phyloP scores from a whole-genome alignment of 2,113 vertebrate genomes.

The Rhinopomastus cyanomelas region DNA sequence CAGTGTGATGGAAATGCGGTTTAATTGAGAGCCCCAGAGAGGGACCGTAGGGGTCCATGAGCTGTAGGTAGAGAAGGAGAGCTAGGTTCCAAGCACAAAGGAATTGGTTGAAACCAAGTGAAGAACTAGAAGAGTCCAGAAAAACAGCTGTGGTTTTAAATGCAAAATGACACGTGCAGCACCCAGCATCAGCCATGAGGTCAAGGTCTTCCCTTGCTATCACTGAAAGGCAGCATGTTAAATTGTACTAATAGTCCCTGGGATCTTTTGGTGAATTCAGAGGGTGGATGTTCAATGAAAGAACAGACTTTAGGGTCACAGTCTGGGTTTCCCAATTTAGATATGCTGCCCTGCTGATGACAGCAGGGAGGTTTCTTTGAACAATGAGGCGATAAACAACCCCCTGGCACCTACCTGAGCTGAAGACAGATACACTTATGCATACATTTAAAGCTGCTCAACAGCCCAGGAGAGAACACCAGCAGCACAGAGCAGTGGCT shows the following conservation, averaged over 20 bases:
- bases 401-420: not conserved
- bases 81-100: not conserved
- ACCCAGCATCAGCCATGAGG: not conserved
- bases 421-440: not conserved
- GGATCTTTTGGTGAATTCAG: not conserved
- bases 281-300: not conserved
- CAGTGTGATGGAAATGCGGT: not conserved
- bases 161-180: not conserved
- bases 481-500: not conserved
- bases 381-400: not conserved
- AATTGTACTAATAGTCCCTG: not conserved
- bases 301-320: not conserved
- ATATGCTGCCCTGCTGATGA: not conserved
- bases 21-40: not conserved
- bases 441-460: not conserved
- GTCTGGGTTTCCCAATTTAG: not conserved
- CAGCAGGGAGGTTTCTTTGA: not conserved
- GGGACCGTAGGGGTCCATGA: accelerated
- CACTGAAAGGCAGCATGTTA: not conserved
- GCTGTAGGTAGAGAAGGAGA: not conserved
- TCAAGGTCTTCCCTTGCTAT: not conserved
- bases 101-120: not conserved
- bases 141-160: not conserved
- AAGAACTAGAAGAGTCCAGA: not conserved
- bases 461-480: not conserved